Conservation (phyloP, 2,888 invertebrate species). For the Acholoe squamosa region DNA sequence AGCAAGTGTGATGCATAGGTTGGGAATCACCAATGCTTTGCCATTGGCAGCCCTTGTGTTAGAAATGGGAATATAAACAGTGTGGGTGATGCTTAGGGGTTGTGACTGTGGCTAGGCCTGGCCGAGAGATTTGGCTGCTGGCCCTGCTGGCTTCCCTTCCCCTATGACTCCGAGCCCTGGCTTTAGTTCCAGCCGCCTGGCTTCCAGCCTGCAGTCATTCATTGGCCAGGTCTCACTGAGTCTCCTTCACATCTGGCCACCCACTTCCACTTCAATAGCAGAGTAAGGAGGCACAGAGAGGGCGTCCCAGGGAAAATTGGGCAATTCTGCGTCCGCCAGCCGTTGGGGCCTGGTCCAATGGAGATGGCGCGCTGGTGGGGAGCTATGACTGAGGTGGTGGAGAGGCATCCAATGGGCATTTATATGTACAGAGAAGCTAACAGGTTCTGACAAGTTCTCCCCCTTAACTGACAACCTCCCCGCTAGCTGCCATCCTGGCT, state of each 20-base stretch:
- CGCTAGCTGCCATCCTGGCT: background rate
- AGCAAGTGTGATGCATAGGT: too few species aligned
- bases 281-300: background rate
- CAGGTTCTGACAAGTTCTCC: conserved; percentile 20
- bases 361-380: background rate
- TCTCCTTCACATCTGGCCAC: background rate
- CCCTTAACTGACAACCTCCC: background rate
- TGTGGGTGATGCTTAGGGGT: background rate
- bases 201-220: background rate
- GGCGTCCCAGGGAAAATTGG: background rate
- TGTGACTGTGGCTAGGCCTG: background rate
- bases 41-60: background rate
- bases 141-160: background rate
- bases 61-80: background rate
- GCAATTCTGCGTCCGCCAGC: background rate
- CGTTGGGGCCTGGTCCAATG: background rate
- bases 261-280: background rate
- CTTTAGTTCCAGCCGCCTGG: background rate
- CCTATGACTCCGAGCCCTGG: background rate
- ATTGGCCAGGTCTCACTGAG: background rate
- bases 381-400: background rate
- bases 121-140: conserved; percentile 1
- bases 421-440: background rate
- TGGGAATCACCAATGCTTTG: too few species aligned
- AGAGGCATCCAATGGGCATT: background rate